Percentiles rank a stretch among this genome's conserved stretches.
Conservation (phyloP, 2,888 invertebrate species). For the Euclidia mi region DNA sequence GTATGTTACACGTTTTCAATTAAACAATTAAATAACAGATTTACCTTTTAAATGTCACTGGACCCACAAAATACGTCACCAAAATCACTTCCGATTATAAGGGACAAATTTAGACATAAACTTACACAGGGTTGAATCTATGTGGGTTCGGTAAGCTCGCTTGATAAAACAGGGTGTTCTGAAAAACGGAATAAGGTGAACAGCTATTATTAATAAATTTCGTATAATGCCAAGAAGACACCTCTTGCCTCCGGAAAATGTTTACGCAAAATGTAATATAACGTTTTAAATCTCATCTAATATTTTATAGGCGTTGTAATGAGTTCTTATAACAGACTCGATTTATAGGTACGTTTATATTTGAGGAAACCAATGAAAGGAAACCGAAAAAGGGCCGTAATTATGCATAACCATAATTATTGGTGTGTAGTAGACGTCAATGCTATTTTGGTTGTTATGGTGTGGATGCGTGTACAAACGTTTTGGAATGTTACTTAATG, state of each 20-base stretch:
- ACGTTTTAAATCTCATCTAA: constrained; percentile 5
- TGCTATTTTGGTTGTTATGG: too few species aligned
- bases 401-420: constrained; percentile 1
- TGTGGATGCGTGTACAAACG: background rate
- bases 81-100: background rate
- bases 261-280: constrained; percentile 3
- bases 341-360: background rate
- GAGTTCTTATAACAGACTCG: background rate
- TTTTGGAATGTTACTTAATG: background rate
- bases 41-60: too few species aligned
- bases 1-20: too few species aligned
- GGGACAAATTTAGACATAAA: background rate
- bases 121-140: constrained; percentile 5
- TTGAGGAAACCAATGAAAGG: background rate
- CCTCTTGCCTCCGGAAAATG: background rate
- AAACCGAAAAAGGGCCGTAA: background rate
- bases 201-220: constrained; percentile 13
- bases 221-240: constrained; percentile 1
- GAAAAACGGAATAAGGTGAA: constrained; percentile 9
- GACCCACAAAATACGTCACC: too few species aligned
- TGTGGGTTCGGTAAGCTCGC: background rate
- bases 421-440: background rate
- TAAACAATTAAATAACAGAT: too few species aligned
- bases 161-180: constrained; percentile 8
- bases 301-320: constrained; percentile 2